phyloP scores from a whole-genome alignment of 2,888 invertebrate species.

The Deilephila elpenor region DNA sequence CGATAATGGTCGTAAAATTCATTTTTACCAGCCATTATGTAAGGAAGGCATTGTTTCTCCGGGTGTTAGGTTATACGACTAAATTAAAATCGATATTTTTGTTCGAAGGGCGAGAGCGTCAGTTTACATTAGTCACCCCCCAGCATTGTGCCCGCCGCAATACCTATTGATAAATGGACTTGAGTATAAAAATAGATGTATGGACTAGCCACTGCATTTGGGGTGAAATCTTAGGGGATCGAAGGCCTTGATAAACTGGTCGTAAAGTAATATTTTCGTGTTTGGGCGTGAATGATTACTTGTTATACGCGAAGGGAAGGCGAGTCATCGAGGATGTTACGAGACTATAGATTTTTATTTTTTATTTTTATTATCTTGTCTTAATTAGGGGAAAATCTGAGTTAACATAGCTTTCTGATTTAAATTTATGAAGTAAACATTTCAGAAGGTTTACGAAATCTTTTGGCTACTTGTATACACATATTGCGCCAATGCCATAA shows the following conservation, averaged over 20 bases:
- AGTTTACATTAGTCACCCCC: constrained; percentile 49
- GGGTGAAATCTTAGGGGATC: constrained; percentile 6
- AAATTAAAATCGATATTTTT: constrained; percentile 50
- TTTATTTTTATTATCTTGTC: neutral
- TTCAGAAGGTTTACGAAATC: too few relatives aligned
- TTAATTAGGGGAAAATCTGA: neutral
- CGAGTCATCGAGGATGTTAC: neutral
- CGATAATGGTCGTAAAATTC: constrained; percentile 17
- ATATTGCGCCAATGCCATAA: too few relatives aligned
- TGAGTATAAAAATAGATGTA: constrained; percentile 29
- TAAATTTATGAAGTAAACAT: too few relatives aligned
- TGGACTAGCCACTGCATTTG: neutral
- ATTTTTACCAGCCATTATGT: constrained; percentile 15
- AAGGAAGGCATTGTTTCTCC: constrained; percentile 14
- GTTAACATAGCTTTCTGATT: too few relatives aligned
- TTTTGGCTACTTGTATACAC: too few relatives aligned
- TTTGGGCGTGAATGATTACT: constrained; percentile 2
- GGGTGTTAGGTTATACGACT: constrained; percentile 35
- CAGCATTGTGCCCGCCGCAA: constrained; percentile 20
- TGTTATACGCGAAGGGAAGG: neutral
- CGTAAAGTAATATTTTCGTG: neutral
- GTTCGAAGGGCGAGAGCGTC: constrained; percentile 42
- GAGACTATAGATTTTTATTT: too few relatives aligned
- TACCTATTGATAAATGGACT: constrained; percentile 42
- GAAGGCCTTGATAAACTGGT: neutral